phyloP scores from a whole-genome alignment of 1,140 invertebrate genomes.

The Aphaenogaster floridana region DNA sequence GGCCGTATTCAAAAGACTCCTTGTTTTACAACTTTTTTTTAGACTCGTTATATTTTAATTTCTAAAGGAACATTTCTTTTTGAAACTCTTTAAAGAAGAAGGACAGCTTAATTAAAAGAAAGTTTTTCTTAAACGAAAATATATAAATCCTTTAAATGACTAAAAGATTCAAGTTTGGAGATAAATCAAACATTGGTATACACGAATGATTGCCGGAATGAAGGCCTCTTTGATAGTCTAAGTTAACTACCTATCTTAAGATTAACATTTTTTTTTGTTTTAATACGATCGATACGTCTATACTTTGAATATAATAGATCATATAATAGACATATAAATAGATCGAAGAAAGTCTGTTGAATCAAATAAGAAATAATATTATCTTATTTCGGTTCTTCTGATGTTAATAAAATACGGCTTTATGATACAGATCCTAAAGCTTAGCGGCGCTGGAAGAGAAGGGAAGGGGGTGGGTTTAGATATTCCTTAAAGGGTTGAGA shows the following conservation, averaged over 20 bases:
- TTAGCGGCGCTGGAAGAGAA: neutral
- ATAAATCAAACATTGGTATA: slow-evolving; percentile 13
- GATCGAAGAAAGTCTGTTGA: neutral
- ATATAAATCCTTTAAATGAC: neutral
- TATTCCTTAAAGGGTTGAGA: slow-evolving; percentile 6
- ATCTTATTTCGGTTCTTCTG: slow-evolving; percentile 26
- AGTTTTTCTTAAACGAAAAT: neutral
- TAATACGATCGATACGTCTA: slow-evolving; percentile 1
- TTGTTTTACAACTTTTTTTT: neutral
- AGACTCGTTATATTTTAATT: neutral
- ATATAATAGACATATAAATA: neutral
- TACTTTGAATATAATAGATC: neutral
- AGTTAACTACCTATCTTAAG: slow-evolving; percentile 13
- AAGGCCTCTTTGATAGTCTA: slow-evolving; percentile 12
- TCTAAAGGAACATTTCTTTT: neutral
- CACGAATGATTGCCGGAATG: neutral
- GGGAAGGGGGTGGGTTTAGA: neutral
- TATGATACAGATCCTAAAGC: slow-evolving; percentile 34
- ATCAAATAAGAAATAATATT: neutral
- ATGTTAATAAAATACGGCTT: slow-evolving; percentile 20
- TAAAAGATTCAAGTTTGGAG: neutral
- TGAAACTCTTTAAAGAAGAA: neutral
- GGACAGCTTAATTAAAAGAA: neutral
- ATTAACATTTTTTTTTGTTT: neutral
- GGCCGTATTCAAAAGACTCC: neutral